Evolutionary conservation across 1,140 invertebrate species (phyloP).

Genomic region (Leptestheria dahalacensis): DNA sequence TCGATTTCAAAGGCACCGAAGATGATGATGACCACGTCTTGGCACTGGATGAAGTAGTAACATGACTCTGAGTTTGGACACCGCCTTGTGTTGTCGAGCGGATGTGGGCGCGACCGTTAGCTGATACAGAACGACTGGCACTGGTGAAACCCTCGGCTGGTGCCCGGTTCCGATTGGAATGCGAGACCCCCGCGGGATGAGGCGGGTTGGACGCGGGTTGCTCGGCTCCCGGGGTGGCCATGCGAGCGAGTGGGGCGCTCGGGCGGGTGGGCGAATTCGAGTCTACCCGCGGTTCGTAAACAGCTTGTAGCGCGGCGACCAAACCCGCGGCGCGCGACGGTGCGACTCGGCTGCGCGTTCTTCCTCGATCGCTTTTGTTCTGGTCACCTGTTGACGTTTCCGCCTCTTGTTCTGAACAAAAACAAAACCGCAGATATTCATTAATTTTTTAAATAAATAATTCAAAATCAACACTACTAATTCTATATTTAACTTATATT

Average conservation of each 20-base stretch:
- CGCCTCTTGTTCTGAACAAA: neutral
- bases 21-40: too few species aligned
- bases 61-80: neutral
- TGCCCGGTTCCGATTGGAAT: neutral
- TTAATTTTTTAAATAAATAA: too few species aligned
- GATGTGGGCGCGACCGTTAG: slow-evolving; percentile 2
- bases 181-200: neutral
- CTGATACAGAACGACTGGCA: slow-evolving; percentile 5
- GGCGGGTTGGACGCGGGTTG: slow-evolving; percentile 5
- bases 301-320: slow-evolving; percentile 1
- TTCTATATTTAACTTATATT: too few species aligned
- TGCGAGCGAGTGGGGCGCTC: neutral
- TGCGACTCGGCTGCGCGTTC: neutral
- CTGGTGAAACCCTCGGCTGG: slow-evolving; percentile 1
- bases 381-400: neutral
- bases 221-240: neutral
- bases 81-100: too few species aligned
- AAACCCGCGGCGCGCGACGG: neutral
- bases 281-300: slow-evolving; percentile 9
- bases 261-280: neutral
- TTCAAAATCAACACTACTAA: too few species aligned
- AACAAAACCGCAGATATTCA: too few species aligned
- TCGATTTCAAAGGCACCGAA: neutral
- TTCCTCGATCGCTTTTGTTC: neutral
- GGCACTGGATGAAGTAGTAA: neutral